Base-by-base conservation (phyloP, 2,888 invertebrate species). In the Cartodere bifasciata region DNA sequence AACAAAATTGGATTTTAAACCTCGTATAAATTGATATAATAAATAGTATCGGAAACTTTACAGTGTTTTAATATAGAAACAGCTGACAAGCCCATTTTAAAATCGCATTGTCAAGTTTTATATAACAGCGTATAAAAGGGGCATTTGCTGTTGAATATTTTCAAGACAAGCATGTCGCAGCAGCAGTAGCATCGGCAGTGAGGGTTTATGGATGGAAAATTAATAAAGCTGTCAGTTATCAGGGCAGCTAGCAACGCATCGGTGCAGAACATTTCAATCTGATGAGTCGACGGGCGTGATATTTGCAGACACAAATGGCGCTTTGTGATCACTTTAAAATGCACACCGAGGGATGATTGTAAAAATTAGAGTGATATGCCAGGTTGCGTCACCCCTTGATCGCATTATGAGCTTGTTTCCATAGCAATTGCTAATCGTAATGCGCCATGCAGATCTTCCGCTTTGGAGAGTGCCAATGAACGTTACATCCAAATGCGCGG, bases 181-280 rank as follows among this genome's bases (percentile, higher is more conserved):
- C 32, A 36, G 33, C 41, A 31, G 37, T 39, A 39, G 35, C 35
- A 36, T 35, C 29, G 45, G 38, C 43, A 45, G 49, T 49, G 39
- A 44, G 41, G 36, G 40, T 38, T 43, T 44, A 45, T 60, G 59
- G 63, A 68, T 65, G 68, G 65, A 67, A 73, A 75, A 75, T 75
- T 75, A 75, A 75, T 75, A 75, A 75, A 75, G 72, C 72, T 73
- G 75, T 75, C 75, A 74, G 71, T 73, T 70, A 68, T 69, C 67
- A 64, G 64, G 58, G 58, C 16, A 35, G 41, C n/a, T n/a, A n/a
- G n/a, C 41, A 46, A 45, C 43, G 49, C 53, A 51, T 46, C 50
- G 47, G 47, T 46, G 58, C 57, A 58, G 58, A 64, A 63, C 63
- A 57, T 60, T 63, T 63, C 63, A 62, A 63, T 63, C 60, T 51